These are phyloP conservation scores for Crocuta crocuta DNA, from an alignment of 2,113 vertebrate species.

Conservation along the genomic window DNA sequence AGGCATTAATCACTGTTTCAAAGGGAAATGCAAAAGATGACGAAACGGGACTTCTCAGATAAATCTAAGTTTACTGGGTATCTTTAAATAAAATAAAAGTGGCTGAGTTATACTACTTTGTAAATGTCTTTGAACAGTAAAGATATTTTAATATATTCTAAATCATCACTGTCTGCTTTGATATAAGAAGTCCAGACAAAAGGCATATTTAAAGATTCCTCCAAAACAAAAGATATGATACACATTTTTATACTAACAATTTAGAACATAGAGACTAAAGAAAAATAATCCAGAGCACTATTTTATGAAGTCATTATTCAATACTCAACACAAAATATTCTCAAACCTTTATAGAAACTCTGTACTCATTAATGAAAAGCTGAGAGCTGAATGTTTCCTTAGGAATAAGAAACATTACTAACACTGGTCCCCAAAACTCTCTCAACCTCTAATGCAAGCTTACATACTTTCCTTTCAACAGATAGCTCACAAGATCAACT, in stretches of 20 bases:
- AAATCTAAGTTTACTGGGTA: slow-evolving; percentile 39
- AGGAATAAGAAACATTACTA: not conserved
- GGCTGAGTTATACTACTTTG: slow-evolving; percentile 13
- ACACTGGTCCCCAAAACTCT: not conserved
- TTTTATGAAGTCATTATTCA: slow-evolving; percentile 25
- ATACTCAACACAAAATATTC: slow-evolving; percentile 31
- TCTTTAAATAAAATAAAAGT: slow-evolving; percentile 28
- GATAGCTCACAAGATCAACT: slow-evolving; percentile 25
- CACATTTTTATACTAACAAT: slow-evolving; percentile 29
- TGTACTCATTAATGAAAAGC: not conserved
- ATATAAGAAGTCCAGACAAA: slow-evolving; percentile 14
- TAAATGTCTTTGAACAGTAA: slow-evolving; percentile 16
- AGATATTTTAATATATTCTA: slow-evolving; percentile 42
- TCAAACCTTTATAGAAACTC: not conserved
- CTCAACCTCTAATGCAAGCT: not conserved
- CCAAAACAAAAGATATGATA: not conserved
- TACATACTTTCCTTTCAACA: slow-evolving; percentile 22
- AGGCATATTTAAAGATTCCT: not conserved
- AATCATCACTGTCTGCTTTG: not conserved
- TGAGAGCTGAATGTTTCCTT: not conserved
- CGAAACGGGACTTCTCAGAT: not conserved
- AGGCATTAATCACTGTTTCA: slow-evolving; percentile 2
- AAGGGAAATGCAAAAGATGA: slow-evolving; percentile 14
- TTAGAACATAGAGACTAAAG: not conserved
- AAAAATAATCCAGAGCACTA: slow-evolving; percentile 44